Percentiles rank a stretch among this genome's conserved stretches.
phyloP scores from a whole-genome alignment of 2,888 invertebrate genomes.

The Mantis religiosa region DNA sequence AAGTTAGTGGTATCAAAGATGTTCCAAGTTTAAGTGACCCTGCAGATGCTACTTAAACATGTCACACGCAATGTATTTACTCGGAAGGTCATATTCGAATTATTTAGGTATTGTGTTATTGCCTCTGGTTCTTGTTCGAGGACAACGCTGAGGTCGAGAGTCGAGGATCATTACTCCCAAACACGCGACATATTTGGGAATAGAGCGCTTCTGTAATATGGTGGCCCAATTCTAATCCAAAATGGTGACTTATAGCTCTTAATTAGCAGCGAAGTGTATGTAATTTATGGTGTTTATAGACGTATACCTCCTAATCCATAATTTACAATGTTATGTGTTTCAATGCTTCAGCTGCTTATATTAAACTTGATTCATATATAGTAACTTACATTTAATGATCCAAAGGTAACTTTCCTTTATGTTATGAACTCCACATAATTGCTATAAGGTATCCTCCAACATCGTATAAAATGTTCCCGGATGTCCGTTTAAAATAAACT shows the following conservation, averaged over 20 bases:
- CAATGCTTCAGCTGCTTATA: no score
- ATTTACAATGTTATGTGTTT: no score
- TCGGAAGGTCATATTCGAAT: not conserved
- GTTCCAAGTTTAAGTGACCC: not conserved
- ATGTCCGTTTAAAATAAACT: no score
- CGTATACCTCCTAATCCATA: no score
- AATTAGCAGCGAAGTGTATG: not conserved
- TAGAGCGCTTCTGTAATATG: not conserved
- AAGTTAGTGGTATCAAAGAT: not conserved
- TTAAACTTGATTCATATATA: no score
- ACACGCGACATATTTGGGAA: not conserved
- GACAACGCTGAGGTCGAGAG: not conserved
- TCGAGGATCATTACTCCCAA: not conserved
- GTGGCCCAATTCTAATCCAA: not conserved
- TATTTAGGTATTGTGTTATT: not conserved
- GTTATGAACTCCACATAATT: no score
- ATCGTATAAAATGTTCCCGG: no score
- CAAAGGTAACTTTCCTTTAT: no score
- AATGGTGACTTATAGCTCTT: not conserved
- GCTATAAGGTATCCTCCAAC: no score
- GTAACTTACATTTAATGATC: no score
- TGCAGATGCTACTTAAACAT: not conserved
- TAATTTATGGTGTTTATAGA: no score
- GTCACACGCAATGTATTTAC: not conserved
- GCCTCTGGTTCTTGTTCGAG: not conserved